A percentile compares a stretch with the other conserved stretches of the same genome.
These are phyloP conservation scores for Paguma larvata DNA, from an alignment of 2,797 vertebrate species.

Conservation along the genomic window DNA sequence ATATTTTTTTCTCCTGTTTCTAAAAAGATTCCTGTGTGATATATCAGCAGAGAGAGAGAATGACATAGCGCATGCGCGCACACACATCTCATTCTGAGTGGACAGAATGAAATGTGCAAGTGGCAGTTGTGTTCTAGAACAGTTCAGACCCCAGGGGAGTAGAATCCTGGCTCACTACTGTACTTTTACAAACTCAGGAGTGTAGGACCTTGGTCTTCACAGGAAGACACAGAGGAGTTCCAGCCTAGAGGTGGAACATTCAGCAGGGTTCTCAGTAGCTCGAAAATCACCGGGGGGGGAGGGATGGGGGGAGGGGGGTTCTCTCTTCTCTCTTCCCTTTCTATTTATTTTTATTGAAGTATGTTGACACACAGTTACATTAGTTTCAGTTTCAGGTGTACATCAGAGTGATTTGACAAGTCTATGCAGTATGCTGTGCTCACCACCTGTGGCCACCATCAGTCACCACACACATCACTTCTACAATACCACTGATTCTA, in stretches of 20 bases:
- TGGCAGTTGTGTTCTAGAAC: fast-evolving
- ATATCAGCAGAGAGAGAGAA: background rate
- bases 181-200: background rate
- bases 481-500: background rate
- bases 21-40: background rate
- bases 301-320: fast-evolving
- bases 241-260: background rate
- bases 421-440: background rate
- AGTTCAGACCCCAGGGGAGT: fast-evolving
- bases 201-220: background rate
- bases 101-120: background rate
- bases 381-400: background rate
- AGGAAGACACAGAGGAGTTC: background rate
- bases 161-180: background rate
- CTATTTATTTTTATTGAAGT: background rate
- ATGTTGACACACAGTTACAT: background rate
- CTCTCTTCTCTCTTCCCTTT: background rate
- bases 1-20: background rate
- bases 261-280: background rate
- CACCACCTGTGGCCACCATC: background rate
- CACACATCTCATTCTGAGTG: background rate
- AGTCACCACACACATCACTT: background rate
- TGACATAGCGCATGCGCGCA: no score
- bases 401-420: background rate
- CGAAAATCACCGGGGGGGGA: fast-evolving